Evolutionary conservation across 2,888 invertebrate species (phyloP).

Genomic region (Chrysolina haemoptera): DNA sequence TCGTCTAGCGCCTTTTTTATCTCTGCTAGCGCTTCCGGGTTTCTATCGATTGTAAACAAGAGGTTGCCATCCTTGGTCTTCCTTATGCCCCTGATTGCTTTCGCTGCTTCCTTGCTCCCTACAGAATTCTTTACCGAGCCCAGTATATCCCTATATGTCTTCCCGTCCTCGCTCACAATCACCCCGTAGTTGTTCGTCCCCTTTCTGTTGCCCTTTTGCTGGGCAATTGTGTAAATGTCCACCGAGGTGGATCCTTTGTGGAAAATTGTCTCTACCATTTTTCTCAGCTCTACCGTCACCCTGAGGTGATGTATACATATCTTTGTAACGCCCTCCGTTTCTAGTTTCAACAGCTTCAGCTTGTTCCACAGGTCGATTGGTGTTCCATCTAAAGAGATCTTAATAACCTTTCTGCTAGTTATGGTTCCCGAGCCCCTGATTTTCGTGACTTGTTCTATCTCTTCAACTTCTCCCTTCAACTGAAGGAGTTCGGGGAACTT

Average conservation of each 20-base stretch:
- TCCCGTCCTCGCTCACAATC: background rate
- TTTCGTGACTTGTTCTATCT: conserved; percentile 27
- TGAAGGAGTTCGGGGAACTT: conserved; percentile 7
- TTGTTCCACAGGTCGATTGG: conserved; percentile 3
- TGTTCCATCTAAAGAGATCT: conserved; percentile 18
- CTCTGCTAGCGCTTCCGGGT: background rate
- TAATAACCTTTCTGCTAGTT: conserved; percentile 10
- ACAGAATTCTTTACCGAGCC: background rate
- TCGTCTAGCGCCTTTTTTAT: background rate
- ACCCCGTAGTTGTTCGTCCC: conserved; percentile 1
- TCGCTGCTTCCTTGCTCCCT: background rate
- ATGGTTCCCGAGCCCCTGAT: conserved; percentile 10
- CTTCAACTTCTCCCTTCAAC: background rate
- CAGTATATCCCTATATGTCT: background rate
- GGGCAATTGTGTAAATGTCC: background rate
- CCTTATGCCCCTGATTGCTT: background rate
- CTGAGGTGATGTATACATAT: conserved; percentile 16
- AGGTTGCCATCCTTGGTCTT: background rate
- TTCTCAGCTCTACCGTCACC: background rate
- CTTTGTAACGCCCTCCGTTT: background rate
- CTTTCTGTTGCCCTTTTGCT: background rate
- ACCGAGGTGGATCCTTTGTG: background rate
- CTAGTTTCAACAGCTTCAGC: background rate
- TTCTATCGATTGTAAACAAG: background rate
- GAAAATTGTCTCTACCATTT: conserved; percentile 18